These are phyloP conservation scores for Heterotis niloticus DNA, from an alignment of 2,113 vertebrate species.

Conservation along the genomic window DNA sequence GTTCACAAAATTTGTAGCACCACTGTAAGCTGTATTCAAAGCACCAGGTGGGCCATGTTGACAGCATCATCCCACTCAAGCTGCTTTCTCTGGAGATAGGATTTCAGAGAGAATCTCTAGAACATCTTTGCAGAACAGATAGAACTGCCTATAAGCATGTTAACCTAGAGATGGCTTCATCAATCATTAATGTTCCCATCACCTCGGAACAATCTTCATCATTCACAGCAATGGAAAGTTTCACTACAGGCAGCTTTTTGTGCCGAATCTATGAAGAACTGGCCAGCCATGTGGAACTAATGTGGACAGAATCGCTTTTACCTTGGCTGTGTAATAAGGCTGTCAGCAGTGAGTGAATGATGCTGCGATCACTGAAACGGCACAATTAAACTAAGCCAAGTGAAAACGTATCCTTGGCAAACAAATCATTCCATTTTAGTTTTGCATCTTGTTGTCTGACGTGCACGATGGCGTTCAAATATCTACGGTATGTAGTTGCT, in stretches of 20 bases:
- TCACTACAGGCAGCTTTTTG: slow-evolving; percentile 26
- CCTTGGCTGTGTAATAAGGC: slow-evolving; percentile 30
- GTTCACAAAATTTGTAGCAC: too few species aligned
- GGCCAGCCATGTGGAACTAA: slow-evolving; percentile 35
- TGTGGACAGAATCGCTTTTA: slow-evolving; percentile 39
- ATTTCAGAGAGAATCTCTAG: background rate
- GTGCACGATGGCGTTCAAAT: background rate
- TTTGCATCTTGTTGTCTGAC: background rate
- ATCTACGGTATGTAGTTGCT: background rate
- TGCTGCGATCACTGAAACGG: slow-evolving; percentile 35
- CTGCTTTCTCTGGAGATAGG: background rate
- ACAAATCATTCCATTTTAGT: slow-evolving; percentile 29
- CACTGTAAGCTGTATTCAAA: too few species aligned
- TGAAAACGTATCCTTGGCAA: slow-evolving; percentile 29
- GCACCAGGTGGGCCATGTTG: background rate
- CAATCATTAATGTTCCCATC: background rate
- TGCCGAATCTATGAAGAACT: slow-evolving; percentile 28
- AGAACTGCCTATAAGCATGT: background rate
- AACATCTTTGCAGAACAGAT: background rate
- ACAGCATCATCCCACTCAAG: background rate
- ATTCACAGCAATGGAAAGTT: slow-evolving; percentile 26
- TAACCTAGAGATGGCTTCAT: background rate
- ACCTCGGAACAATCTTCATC: slow-evolving; percentile 28
- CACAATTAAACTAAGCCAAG: slow-evolving; percentile 38
- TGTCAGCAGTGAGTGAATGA: slow-evolving; percentile 36